phyloP scores from a whole-genome alignment of 2,888 invertebrate species.

The Eulithis prunata region DNA sequence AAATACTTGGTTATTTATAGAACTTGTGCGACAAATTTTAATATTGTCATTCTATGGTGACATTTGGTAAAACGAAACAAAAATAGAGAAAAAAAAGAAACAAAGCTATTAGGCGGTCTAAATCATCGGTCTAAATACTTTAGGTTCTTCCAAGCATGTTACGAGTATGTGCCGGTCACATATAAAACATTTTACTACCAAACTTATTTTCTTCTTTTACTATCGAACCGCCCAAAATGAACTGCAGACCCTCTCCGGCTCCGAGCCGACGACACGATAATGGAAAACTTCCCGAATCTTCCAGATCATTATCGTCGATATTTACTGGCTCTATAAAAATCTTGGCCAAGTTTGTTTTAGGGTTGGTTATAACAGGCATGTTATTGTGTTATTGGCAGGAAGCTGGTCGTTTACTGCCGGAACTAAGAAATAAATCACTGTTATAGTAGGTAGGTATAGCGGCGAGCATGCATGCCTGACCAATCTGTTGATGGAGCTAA shows the following conservation, averaged over 20 bases:
- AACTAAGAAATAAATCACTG: conserved; percentile 45
- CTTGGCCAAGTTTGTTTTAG: conserved; percentile 30
- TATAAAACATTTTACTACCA: conserved; percentile 22
- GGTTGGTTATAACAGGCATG: conserved; percentile 28
- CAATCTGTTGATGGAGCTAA: conserved; percentile 9
- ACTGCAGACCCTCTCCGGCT: not conserved
- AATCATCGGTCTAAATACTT: too few species aligned
- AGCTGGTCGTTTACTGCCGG: conserved; percentile 42
- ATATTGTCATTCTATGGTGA: not conserved
- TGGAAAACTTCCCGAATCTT: conserved; percentile 30
- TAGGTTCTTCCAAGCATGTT: too few species aligned
- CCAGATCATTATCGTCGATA: conserved; percentile 29
- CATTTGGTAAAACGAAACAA: too few species aligned
- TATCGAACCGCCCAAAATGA: conserved; percentile 13
- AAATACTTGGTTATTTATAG: conserved; percentile 16
- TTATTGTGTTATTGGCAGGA: conserved; percentile 47
- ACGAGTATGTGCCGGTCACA: not conserved
- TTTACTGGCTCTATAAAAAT: conserved; percentile 34
- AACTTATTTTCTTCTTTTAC: conserved; percentile 3
- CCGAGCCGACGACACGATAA: conserved; percentile 13
- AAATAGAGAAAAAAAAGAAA: too few species aligned
- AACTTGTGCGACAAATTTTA: too few species aligned
- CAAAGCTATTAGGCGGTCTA: too few species aligned
- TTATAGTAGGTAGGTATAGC: conserved; percentile 3
- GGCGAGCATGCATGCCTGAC: conserved; percentile 3